phyloP scores from a whole-genome alignment of 92 coral and sea anemone species.

The Heliopora coerulea region DNA sequence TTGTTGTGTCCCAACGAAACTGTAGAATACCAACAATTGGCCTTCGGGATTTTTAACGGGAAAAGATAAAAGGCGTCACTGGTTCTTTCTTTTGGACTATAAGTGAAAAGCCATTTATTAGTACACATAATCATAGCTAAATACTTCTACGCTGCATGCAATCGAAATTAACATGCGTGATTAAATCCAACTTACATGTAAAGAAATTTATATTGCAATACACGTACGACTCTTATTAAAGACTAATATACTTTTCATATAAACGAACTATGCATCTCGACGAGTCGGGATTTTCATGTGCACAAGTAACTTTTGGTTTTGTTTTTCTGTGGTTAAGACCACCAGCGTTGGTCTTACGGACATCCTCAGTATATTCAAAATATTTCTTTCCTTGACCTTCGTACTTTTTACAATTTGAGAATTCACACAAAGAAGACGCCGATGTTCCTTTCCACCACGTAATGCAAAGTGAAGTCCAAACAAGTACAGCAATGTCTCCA shows the following conservation, averaged over 20 bases:
- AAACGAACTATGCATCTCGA: constrained; percentile 31
- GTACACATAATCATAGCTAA: too few species aligned
- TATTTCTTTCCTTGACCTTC: constrained; percentile 16
- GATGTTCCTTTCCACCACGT: constrained; percentile 37
- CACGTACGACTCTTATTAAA: not conserved
- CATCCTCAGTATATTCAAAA: constrained; percentile 29
- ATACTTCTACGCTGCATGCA: too few species aligned
- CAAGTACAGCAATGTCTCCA: constrained; percentile 23
- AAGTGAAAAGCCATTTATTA: too few species aligned
- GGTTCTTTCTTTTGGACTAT: too few species aligned
- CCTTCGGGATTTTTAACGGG: constrained; percentile 37
- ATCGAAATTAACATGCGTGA: too few species aligned
- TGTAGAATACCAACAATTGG: constrained; percentile 35
- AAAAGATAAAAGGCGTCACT: constrained; percentile 32
- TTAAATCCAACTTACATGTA: too few species aligned
- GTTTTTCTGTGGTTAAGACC: constrained; percentile 35
- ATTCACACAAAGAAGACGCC: constrained; percentile 15
- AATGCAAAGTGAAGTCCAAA: constrained; percentile 41
- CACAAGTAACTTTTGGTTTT: constrained; percentile 33
- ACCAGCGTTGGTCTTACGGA: constrained; percentile 34
- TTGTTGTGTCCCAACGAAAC: constrained; percentile 46
- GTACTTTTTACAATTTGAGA: constrained; percentile 20
- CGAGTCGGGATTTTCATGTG: constrained; percentile 36
- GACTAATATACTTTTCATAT: constrained; percentile 16
- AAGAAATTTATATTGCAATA: not conserved